Conservation (phyloP, 64 coral and sea anemone genomes). For the Montipora efflorescens region DNA sequence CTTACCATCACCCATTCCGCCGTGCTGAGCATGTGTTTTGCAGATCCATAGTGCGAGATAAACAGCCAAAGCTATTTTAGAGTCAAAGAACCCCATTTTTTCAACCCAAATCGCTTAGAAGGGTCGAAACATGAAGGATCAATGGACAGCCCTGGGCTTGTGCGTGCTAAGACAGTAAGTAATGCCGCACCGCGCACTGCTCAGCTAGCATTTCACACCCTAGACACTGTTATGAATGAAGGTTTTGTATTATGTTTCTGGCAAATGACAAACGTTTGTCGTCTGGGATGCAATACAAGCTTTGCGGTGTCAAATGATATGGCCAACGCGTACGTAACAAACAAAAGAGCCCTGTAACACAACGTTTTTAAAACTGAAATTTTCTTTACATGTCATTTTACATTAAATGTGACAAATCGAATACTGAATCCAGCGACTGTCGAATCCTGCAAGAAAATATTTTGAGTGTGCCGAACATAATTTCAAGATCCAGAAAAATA, state of each 20-base stretch:
- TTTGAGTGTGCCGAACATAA: no score
- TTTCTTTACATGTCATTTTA: no score
- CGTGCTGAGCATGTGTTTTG: slow-evolving; percentile 8
- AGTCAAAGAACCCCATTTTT: slow-evolving; percentile 75
- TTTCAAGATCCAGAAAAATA: no score
- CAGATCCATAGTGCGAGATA: slow-evolving; percentile 42
- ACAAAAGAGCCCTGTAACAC: background rate
- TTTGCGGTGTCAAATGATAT: background rate
- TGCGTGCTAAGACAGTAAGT: slow-evolving; percentile 63
- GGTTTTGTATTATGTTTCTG: slow-evolving; percentile 58
- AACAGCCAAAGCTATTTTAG: slow-evolving; percentile 45
- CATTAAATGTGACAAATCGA: no score
- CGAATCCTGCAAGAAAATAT: no score
- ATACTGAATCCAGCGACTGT: no score
- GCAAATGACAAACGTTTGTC: slow-evolving; percentile 71
- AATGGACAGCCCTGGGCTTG: slow-evolving; percentile 40
- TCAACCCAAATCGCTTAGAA: slow-evolving; percentile 62
- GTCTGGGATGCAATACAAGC: slow-evolving; percentile 40
- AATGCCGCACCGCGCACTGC: background rate
- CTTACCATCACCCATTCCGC: slow-evolving; percentile 1
- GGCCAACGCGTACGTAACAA: background rate
- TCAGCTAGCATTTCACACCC: slow-evolving; percentile 69
- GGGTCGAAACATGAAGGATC: slow-evolving; percentile 83
- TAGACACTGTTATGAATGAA: slow-evolving; percentile 36
- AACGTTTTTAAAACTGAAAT: background rate